Base-by-base conservation (phyloP, 2,888 invertebrate genomes). In the Tricholauxania praeusta region DNA sequence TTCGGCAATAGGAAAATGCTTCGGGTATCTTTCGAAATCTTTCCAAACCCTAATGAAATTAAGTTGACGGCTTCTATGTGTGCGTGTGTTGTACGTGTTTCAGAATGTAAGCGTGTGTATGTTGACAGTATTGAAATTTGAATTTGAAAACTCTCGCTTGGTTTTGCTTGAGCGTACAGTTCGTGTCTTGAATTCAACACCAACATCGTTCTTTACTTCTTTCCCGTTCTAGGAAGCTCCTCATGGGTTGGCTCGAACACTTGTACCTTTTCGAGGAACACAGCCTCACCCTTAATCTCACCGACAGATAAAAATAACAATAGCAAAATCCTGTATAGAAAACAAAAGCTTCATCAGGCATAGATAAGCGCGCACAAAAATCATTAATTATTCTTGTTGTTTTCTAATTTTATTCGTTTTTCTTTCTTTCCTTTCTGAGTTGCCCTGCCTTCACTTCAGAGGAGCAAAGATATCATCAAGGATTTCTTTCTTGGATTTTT, bases 311-410 rank as follows among this genome's bases (percentile, higher is more conserved):
- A 82, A 82, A 79, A 83, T 15, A 82, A 83, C 82, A 84, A 83
- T 83, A 79, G 81, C 84, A 74, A 72, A 72, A 71, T 81, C 79
- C 78, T 78, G 79, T 32, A 14, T 52, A 66, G 53, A 53, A 32
- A 55, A 67, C 52, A 32, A 55, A 52, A 51, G 19, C 49, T 22
- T 48, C 51, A 22, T 22, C 12, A 2, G 49, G 6, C 10, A 39
- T 39, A 76, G 78, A 85, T 84, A 85, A 85, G 85, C 85, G 82
- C 83, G 78, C 78, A 80, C 79, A 80, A 78, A 84, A 83, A 85
- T 84, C 86, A 84, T 84, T 84, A 84, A 84, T 84, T 84, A 85
- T 84, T 84, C 84, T 81, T 84, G 86, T 82, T 84, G 81, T 84
- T 81, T 59, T 68, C 49, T 48, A 57, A 59, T 68, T 57, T 59